Conservation (phyloP, 2,797 vertebrate species). For the Liasis olivaceus region DNA sequence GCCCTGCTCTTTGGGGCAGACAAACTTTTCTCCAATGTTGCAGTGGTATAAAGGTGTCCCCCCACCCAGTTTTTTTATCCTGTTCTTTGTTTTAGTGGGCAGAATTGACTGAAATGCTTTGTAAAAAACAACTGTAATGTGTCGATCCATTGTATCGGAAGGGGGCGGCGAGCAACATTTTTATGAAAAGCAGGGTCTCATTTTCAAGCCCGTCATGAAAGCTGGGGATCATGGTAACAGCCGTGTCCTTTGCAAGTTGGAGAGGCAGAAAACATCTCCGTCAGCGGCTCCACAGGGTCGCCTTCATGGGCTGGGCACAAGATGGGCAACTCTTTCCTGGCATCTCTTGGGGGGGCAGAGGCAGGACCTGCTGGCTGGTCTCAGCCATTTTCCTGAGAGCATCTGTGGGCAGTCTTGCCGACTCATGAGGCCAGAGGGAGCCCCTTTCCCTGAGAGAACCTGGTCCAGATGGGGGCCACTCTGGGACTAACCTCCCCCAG, state of each 20-base stretch:
- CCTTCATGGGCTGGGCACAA: neutral
- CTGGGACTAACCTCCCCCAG: neutral
- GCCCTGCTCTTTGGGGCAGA: neutral
- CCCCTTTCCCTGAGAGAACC: neutral
- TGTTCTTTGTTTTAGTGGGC: neutral
- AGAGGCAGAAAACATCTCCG: neutral
- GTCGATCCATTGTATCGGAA: neutral
- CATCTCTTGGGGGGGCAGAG: too few species aligned
- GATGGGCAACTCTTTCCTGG: neutral
- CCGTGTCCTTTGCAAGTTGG: too few species aligned
- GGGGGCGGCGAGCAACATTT: neutral
- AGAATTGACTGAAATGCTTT: neutral
- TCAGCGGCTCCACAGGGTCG: neutral
- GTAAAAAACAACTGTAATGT: neutral
- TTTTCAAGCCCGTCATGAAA: neutral
- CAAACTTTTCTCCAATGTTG: neutral
- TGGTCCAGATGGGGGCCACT: neutral
- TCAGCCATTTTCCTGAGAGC: neutral
- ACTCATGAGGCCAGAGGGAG: neutral
- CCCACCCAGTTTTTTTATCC: too few species aligned
- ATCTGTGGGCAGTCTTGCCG: neutral
- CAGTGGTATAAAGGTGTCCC: neutral
- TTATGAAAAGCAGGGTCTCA: neutral
- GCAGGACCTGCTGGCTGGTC: neutral
- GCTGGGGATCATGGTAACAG: neutral